These are phyloP conservation scores for Bryconaethiops microstoma DNA, from an alignment of 2,797 vertebrate species.

Conservation along the genomic window DNA sequence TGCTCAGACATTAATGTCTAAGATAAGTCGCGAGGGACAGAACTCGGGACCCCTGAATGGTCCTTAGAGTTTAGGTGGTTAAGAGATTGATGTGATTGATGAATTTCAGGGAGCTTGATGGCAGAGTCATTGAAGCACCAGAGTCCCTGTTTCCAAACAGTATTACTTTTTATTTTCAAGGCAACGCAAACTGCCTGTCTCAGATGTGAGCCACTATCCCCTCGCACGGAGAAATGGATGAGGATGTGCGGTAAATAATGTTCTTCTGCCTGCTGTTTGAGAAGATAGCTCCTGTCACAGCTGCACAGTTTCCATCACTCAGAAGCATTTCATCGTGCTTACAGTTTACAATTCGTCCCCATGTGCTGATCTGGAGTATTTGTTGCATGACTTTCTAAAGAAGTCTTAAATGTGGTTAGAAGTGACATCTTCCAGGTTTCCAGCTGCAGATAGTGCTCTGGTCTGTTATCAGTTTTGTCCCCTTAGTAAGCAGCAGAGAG, in stretches of 20 bases:
- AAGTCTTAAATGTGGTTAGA: conserved; percentile 28
- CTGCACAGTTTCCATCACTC: conserved; percentile 3
- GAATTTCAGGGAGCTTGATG: conserved; percentile 32
- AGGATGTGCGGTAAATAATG: conserved; percentile 10
- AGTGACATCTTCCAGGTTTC: not conserved
- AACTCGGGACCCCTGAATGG: not conserved
- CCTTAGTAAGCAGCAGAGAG: conserved; percentile 3
- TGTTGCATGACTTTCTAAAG: conserved; percentile 47
- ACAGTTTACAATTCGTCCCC: conserved; percentile 6
- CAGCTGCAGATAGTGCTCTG: conserved; percentile 10
- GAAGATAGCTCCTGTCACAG: not conserved
- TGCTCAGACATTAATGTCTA: not conserved
- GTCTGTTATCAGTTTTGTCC: conserved; percentile 1
- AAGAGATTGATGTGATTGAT: conserved; percentile 9
- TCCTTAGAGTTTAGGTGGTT: conserved; percentile 4
- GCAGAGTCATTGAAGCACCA: conserved; percentile 45
- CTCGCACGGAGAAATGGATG: not conserved
- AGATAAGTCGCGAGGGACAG: not conserved
- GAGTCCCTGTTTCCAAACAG: conserved; percentile 33
- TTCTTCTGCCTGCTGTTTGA: conserved; percentile 4
- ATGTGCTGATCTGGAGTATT: conserved; percentile 32
- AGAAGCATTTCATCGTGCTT: not conserved
- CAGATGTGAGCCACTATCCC: not conserved
- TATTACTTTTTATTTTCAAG: conserved; percentile 50
- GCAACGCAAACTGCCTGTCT: not conserved